Base-by-base conservation (phyloP, 2,797 vertebrate species). In the Bufotes viridis region DNA sequence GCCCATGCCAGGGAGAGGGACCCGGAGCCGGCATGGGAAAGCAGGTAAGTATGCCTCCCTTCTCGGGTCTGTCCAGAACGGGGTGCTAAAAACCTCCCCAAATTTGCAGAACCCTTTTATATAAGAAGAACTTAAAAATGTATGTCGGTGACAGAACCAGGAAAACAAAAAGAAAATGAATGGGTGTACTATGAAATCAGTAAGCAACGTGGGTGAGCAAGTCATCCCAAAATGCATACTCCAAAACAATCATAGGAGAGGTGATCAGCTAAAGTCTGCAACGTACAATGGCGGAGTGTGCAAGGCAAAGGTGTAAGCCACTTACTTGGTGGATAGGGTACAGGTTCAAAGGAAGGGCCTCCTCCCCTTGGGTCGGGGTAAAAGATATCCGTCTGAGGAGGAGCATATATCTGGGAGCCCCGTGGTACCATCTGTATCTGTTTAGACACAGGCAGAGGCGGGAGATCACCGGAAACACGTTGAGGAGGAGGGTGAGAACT, bases 381-480 rank as follows among this genome's bases (percentile, higher is more conserved):
- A 93, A 97, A 98, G 89, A 98, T 95, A 88, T 99, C 98, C 15
- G 96, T 87, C 84, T 96, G 96, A 58, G 96, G 98, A 84, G 96
- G 90, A 8, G 94, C 92, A 91, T 99, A 99, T 85, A 97, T 55
- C 55, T 96, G 96, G 3, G 97, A 97, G 22, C 96, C 96, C 90
- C 98, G 96, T 12, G 97, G 90, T 22, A 97, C 95, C 91, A 97
- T 95, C 10, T 97, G 93, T 91, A 97, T 93, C 89, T 97, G 97
- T 92, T 99, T 99, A 88, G 96, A 92, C 89, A 95, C 94, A 55
- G 95, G 93, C 91, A 97, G 94, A 0, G 96, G 92, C 85, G 97
- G 95, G 92, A 97, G 94, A 87, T 99, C 97, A 61, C 94, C 20
- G 34, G 96, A 94, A 13, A 96, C 94, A 85, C 98, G 95, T 70